These are phyloP conservation scores for Tragulus kanchil DNA, from an alignment of 2,113 vertebrate genomes.

Conservation along the genomic window DNA sequence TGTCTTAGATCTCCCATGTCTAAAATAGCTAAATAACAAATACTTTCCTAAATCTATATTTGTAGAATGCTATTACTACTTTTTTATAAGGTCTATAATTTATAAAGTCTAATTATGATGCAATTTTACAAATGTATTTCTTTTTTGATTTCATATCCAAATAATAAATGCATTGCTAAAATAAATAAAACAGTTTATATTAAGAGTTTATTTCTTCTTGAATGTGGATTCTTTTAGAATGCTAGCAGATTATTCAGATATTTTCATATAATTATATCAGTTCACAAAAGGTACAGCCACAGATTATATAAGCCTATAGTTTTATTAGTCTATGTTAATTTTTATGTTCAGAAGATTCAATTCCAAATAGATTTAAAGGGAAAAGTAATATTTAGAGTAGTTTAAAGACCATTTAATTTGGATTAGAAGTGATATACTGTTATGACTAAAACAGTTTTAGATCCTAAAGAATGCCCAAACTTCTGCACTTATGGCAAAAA, in stretches of 20 bases:
- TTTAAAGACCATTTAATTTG: constrained; percentile 2
- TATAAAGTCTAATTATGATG: constrained; percentile 53
- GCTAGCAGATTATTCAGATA: constrained; percentile 63
- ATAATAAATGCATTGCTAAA: constrained; percentile 79
- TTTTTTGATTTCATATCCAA: constrained; percentile 75
- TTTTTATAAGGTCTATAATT: constrained; percentile 38
- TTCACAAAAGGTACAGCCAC: not conserved
- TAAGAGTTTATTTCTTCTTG: constrained; percentile 81
- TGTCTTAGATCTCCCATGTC: not conserved
- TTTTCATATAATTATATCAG: not conserved
- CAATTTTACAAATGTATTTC: constrained; percentile 57
- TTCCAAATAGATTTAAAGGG: not conserved
- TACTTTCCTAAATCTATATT: not conserved
- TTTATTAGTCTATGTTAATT: not conserved
- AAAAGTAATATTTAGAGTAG: not conserved
- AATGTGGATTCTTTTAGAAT: constrained; percentile 74
- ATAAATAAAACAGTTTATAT: constrained; percentile 81
- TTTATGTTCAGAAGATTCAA: not conserved
- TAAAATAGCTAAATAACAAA: not conserved
- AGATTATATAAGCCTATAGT: not conserved
- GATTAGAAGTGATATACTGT: not conserved
- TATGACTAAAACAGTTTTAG: not conserved
- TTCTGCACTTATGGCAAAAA: not conserved
- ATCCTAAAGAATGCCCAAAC: not conserved
- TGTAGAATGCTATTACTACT: constrained; percentile 14